Percentiles rank a stretch among this genome's conserved stretches.
phyloP scores from a whole-genome alignment of 2,113 vertebrate species.

The Charadrius vociferus region DNA sequence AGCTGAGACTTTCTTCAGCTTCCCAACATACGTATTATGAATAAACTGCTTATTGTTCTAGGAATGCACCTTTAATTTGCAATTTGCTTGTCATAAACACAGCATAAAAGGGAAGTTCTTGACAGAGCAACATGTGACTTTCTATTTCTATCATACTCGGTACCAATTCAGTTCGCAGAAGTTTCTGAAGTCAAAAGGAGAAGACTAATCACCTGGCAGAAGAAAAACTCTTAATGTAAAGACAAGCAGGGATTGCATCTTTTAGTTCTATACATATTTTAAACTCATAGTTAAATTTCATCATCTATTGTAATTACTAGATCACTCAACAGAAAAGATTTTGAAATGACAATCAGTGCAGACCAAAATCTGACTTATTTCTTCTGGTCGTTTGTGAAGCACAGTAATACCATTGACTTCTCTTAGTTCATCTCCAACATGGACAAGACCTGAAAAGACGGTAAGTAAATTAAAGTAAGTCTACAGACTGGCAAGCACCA shows the following conservation, averaged over 20 bases:
- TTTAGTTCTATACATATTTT: background rate
- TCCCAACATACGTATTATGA: background rate
- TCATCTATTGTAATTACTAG: background rate
- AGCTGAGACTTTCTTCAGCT: background rate
- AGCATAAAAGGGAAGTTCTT: background rate
- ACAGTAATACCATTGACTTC: slow-evolving; percentile 93
- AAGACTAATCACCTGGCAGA: background rate
- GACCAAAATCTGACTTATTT: slow-evolving; percentile 97
- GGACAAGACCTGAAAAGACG: slow-evolving; percentile 86
- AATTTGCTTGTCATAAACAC: background rate
- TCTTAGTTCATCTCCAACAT: slow-evolving; percentile 92
- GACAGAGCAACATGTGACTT: background rate
- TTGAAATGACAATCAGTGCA: slow-evolving; percentile 27
- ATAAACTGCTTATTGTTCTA: background rate
- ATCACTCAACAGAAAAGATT: background rate
- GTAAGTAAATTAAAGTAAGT: slow-evolving; percentile 3
- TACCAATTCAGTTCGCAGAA: background rate
- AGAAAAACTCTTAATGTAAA: slow-evolving; percentile 11
- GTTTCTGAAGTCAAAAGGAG: slow-evolving; percentile 36
- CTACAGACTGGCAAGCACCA: background rate
- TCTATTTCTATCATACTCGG: background rate
- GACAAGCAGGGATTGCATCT: background rate
- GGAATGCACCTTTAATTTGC: background rate
- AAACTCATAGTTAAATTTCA: background rate
- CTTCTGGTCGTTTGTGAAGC: slow-evolving; percentile 90